phyloP scores from a whole-genome alignment of 2,797 vertebrate species.

The Ambastaia sidthimunki region DNA sequence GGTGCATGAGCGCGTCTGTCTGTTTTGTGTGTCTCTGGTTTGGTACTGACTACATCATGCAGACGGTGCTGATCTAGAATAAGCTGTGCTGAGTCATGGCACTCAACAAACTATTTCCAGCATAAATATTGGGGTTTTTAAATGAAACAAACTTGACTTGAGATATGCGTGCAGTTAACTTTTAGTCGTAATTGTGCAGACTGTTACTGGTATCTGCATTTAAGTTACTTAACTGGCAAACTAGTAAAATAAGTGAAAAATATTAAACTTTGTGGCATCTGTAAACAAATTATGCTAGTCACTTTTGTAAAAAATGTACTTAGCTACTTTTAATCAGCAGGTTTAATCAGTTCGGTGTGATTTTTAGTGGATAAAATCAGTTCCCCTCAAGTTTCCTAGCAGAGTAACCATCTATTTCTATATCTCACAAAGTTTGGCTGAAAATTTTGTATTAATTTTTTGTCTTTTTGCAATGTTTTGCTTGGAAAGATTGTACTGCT shows the following conservation, averaged over 20 bases:
- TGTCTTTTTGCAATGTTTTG: no score
- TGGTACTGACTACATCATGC: conserved; percentile 8
- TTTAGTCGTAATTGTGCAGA: neutral
- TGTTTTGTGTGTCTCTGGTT: conserved; percentile 20
- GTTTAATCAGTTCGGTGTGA: no score
- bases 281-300: no score
- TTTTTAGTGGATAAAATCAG: no score
- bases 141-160: conserved; percentile 22
- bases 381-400: no score
- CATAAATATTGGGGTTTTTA: neutral
- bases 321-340: no score
- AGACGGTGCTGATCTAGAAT: conserved; percentile 9
- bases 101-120: neutral
- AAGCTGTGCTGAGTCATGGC: neutral
- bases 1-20: neutral
- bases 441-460: no score
- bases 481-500: no score
- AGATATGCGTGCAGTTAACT: conserved; percentile 8
- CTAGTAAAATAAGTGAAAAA: neutral
- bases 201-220: neutral
- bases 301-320: no score
- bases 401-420: no score
- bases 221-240: neutral
- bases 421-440: no score
- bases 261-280: no score